Base-by-base conservation (phyloP, 2,113 vertebrate species). In the Hepsetus odoe region DNA sequence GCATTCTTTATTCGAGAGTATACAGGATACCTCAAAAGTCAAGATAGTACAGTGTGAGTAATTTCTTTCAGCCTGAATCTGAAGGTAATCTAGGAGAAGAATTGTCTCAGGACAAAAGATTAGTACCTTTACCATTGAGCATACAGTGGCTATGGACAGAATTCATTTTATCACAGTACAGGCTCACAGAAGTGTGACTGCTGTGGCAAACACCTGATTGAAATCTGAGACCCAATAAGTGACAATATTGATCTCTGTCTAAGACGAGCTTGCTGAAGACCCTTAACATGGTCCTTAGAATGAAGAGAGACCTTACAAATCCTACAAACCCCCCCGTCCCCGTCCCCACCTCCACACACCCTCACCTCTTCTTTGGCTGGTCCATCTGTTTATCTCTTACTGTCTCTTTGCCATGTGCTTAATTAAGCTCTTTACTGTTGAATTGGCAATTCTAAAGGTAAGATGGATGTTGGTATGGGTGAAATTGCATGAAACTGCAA, bases 221-320 rank as follows among this genome's bases (percentile, higher is more conserved):
- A 87, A 90, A 87, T 84, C 87, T 86, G 85, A 84, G 87, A 20
- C 68, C 81, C 85, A 88, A 88, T 82, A 86, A 82, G 86, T 85
- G 75, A 80, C 74, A 42, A 68, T 82, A 90, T 92, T n/a, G 88
- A 92, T 90, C 81, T 72, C 83, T 74, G 88, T 78, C 65, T 82
- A 84, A 62, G 61, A 61, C 49, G 68, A 71, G 67, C 62, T 53
- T 55, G 49, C 24, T 64, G 53, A 76, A 71, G 40, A 78, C 56
- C 53, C 42, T 78, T 55, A 56, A 24, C 9, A 14, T 20, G n/a
- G 32, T 65, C 61, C 67, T 70, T 71, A 51, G 46, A 72, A 64
- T 78, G 61, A 71, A 14, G 32, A 64, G 14, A n/a, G 28, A 72
- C 67, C 42, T 14, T 44, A 14, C 42, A 44, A 44, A n/a, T n/a